Evolutionary conservation across 2,888 invertebrate species (phyloP).

Genomic region (Lamproptera curius): DNA sequence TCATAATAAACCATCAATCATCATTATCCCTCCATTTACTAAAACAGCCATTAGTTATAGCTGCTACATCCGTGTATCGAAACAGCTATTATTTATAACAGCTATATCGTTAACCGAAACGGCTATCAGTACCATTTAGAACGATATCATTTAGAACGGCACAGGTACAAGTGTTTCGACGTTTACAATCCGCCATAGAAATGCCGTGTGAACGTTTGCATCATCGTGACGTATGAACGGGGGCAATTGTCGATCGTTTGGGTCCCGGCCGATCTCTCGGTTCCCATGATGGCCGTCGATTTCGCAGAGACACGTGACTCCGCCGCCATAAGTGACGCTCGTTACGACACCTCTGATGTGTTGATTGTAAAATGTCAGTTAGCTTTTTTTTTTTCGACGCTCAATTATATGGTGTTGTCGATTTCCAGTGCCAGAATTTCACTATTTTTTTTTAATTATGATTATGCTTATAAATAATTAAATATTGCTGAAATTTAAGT

Average conservation of each 20-base stretch:
- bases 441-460: not conserved
- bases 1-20: too few species aligned
- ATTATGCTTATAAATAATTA: not conserved
- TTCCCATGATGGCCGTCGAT: slow-evolving; percentile 51
- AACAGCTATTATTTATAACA: too few species aligned
- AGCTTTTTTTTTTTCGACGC: not conserved
- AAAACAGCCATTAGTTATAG: too few species aligned
- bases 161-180: too few species aligned
- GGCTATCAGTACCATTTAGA: too few species aligned
- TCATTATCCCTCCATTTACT: too few species aligned
- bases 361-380: slow-evolving; percentile 7
- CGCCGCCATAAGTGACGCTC: slow-evolving; percentile 33
- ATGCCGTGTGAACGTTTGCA: slow-evolving; percentile 60
- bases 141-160: too few species aligned
- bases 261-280: slow-evolving; percentile 27
- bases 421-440: not conserved
- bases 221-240: slow-evolving; percentile 56
- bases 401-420: not conserved
- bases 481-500: not conserved
- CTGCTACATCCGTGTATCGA: too few species aligned
- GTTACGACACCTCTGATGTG: slow-evolving; percentile 24
- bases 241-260: slow-evolving; percentile 55
- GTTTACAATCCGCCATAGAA: slow-evolving; percentile 29
- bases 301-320: slow-evolving; percentile 56
- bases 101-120: too few species aligned